Evolutionary conservation across 1,140 invertebrate genomes (phyloP), one percentile per base, ranked within the genome.

Genomic region (Drosophila neocordata): DNA sequence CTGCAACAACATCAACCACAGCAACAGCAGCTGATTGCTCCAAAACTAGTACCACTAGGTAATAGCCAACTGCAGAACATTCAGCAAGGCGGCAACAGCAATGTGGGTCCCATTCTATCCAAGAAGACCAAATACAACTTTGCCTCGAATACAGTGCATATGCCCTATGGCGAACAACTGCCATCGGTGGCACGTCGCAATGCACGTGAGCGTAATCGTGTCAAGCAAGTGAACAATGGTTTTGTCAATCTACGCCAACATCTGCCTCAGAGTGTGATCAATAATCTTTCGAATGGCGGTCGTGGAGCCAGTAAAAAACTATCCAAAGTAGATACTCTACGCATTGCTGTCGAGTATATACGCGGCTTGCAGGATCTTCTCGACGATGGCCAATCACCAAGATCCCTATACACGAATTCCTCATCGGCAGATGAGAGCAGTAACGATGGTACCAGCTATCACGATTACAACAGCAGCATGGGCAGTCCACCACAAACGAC

Each of bases 141-240:
- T 31, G 4, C 27, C 4, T 31, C 27, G 94, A 56, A 74, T 96
- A 95, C 79, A 92, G 18, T 48, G 7, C 92, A 31, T 41, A 92
- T 94, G 89, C 93, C 93, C 0, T 95, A 95, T 68, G 73, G 79
- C 20, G 78, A 88, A 34, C 69, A 69, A 20, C 95, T 96, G 61
- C 96, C 97, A 1, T 96, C 97, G 4, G 97, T 98, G 15, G 96
- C 97, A 0, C 92, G 97, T 59, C 94, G 98, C 73, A 99, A 99
- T 92, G 97, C 98, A 13, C 93, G 98, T 0, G 98, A 99, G 92
- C 92, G 97, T 61, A 99, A 99, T 91, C 94, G 98, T 55, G 98
- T 99, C n/a, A 98, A 98, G 92, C 96, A 98, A 93, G 97, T 98
- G 71, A 99, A 99, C 93, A 97, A 97, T 78, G 97, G 97, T 53